phyloP scores from a whole-genome alignment of 2,888 invertebrate genomes.

The Ctenicera cuprea region DNA sequence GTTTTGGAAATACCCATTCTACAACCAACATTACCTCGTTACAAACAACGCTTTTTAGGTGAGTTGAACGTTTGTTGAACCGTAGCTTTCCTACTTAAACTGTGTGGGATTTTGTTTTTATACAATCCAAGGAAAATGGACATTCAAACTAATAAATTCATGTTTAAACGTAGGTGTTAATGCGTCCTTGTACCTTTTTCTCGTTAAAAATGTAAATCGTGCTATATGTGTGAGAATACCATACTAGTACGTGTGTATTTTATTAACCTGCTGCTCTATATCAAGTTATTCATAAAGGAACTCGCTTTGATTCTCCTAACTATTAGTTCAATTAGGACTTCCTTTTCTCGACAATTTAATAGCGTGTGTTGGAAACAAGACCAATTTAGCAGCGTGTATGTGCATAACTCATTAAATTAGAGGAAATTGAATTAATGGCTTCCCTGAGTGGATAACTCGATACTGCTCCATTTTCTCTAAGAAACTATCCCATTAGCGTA shows the following conservation, averaged over 20 bases:
- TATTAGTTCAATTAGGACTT: conserved; percentile 43
- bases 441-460: not conserved
- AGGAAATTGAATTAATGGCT: conserved; percentile 38
- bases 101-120: too few species aligned
- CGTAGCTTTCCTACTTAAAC: too few species aligned
- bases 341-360: conserved; percentile 42
- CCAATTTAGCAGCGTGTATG: conserved; percentile 4
- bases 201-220: not conserved
- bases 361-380: conserved; percentile 23
- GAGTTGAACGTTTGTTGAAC: conserved; percentile 58
- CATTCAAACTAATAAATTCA: not conserved
- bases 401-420: conserved; percentile 14
- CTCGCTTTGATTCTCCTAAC: conserved; percentile 32
- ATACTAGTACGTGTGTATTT: conserved; percentile 1
- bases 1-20: conserved; percentile 88
- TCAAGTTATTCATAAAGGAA: conserved; percentile 11
- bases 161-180: not conserved
- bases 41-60: conserved; percentile 92
- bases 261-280: conserved; percentile 26
- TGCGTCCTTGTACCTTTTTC: not conserved
- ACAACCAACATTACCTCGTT: conserved; percentile 90
- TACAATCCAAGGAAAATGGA: too few species aligned
- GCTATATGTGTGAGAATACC: not conserved
- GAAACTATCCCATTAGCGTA: too few species aligned
- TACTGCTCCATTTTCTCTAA: not conserved